phyloP scores from a whole-genome alignment of 2,113 vertebrate species.

The Hippocampus barbouri region DNA sequence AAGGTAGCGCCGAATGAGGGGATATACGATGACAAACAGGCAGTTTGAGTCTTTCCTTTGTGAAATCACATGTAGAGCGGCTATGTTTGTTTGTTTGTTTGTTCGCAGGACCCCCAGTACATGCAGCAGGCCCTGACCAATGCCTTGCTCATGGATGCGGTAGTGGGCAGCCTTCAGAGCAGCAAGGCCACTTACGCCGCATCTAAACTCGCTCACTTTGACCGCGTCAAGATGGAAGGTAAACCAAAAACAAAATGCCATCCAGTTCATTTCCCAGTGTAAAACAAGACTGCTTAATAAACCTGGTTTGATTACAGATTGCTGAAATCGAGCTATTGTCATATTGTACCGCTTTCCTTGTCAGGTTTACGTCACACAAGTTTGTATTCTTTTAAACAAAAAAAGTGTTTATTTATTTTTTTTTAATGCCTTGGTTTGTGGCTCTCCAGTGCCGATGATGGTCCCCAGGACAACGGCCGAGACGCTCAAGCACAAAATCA shows the following conservation, averaged over 20 bases:
- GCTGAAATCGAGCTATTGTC: not conserved
- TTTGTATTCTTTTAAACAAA: not conserved
- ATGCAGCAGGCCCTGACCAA: conserved; percentile 93
- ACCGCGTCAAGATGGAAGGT: conserved; percentile 85
- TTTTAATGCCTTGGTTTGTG: conserved; percentile 3
- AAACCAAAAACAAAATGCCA: not conserved
- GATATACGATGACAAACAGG: not conserved
- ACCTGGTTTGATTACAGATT: not conserved
- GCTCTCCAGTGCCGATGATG: conserved; percentile 78
- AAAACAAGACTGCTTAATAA: not conserved
- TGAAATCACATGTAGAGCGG: not conserved
- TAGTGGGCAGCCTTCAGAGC: conserved; percentile 87
- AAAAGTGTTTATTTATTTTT: not conserved
- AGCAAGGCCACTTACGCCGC: conserved; percentile 84
- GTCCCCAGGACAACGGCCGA: conserved; percentile 89
- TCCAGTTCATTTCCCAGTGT: not conserved
- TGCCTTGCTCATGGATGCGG: conserved; percentile 91
- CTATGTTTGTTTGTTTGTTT: not conserved
- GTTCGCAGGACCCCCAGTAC: conserved; percentile 87
- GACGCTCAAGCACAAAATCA: conserved; percentile 93
- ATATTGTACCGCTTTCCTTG: not conserved
- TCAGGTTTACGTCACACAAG: not conserved
- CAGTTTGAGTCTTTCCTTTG: not conserved
- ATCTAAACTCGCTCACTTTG: conserved; percentile 88
- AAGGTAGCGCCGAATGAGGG: conserved; percentile 75